Evolutionary conservation across 2,797 vertebrate species (phyloP).

Genomic region (Lerista edwardsae): DNA sequence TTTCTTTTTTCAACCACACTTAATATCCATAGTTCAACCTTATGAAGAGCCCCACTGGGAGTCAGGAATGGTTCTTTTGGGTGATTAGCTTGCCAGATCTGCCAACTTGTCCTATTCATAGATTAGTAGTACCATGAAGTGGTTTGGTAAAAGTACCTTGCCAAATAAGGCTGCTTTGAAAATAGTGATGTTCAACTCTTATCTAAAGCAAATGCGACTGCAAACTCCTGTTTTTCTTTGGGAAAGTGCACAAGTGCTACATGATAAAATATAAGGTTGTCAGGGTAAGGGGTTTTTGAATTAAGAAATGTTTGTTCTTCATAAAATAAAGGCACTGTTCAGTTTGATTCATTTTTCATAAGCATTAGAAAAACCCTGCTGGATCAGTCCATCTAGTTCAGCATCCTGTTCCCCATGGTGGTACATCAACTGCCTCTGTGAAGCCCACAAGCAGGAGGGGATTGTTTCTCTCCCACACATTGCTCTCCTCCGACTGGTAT

Average conservation of each 20-base stretch:
- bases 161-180: not conserved
- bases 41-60: not conserved
- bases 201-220: not conserved
- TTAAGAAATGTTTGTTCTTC: not conserved
- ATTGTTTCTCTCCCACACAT: no score
- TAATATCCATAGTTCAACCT: not conserved
- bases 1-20: not conserved
- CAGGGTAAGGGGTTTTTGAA: constrained; percentile 1
- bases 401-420: no score
- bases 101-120: not conserved
- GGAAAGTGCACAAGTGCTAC: not conserved
- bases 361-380: not conserved
- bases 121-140: not conserved
- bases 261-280: not conserved
- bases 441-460: no score
- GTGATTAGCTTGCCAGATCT: constrained; percentile 7
- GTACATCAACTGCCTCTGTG: no score
- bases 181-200: not conserved
- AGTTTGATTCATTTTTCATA: constrained; percentile 2
- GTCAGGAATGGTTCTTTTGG: constrained; percentile 15
- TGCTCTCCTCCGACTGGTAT: no score
- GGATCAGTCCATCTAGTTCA: no score
- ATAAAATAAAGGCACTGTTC: not conserved
- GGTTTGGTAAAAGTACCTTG: not conserved
- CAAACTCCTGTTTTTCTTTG: not conserved